phyloP scores from a whole-genome alignment of 2,113 vertebrate genomes.

The Ammospiza nelsoni region DNA sequence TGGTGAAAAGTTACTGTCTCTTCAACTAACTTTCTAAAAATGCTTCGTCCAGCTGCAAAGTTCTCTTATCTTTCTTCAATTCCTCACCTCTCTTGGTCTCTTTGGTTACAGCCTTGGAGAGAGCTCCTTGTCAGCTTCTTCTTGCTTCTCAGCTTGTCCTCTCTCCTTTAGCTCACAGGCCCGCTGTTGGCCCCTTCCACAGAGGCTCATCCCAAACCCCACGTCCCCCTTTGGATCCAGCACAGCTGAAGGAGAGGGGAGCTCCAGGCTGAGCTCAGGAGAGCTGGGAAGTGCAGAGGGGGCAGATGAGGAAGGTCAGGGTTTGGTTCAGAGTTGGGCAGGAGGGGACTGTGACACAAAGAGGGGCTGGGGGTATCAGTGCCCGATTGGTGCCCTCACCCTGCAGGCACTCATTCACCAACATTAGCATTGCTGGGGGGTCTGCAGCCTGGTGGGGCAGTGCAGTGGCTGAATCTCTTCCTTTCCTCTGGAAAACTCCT shows the following conservation, averaged over 20 bases:
- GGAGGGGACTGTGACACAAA: background rate
- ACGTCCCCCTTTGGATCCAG: rapidly evolving
- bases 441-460: background rate
- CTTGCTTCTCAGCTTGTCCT: too few relatives aligned
- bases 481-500: background rate
- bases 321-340: background rate
- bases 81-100: too few relatives aligned
- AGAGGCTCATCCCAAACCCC: background rate
- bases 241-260: rapidly evolving
- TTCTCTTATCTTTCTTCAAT: too few relatives aligned
- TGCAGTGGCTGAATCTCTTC: background rate
- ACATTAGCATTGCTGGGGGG: rapidly evolving
- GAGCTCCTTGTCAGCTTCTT: too few relatives aligned
- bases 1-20: too few relatives aligned
- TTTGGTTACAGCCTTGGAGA: too few relatives aligned
- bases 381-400: rapidly evolving
- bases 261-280: background rate
- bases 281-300: rapidly evolving
- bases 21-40: too few relatives aligned
- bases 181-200: too few relatives aligned
- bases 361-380: background rate
- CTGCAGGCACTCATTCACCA: background rate
- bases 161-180: too few relatives aligned
- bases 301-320: background rate
- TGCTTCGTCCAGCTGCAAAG: too few relatives aligned